These are phyloP conservation scores for Phyllostomus discolor DNA, from an alignment of 2,113 vertebrate genomes.

Conservation along the genomic window DNA sequence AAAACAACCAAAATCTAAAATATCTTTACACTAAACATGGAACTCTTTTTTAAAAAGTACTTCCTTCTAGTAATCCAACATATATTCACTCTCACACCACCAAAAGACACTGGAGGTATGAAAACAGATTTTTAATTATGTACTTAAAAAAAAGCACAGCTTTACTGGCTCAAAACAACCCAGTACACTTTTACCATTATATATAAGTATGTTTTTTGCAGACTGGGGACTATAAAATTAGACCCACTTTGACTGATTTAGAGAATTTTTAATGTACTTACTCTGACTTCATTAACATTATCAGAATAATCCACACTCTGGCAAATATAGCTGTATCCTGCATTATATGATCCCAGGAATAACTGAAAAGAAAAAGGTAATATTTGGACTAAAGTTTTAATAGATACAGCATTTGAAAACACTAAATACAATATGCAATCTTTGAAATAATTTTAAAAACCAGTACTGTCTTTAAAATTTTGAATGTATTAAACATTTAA, in stretches of 20 bases:
- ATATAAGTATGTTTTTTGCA: background rate
- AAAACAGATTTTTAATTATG: background rate
- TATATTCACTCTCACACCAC: background rate
- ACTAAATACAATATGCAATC: background rate
- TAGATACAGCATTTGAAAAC: slow-evolving; percentile 11
- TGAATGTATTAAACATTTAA: background rate
- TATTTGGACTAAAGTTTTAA: slow-evolving; percentile 52
- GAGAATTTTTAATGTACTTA: slow-evolving; percentile 80
- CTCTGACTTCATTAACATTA: slow-evolving; percentile 97
- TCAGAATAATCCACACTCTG: slow-evolving; percentile 96
- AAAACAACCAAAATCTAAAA: slow-evolving; percentile 9
- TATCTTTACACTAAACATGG: background rate
- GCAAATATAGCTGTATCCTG: slow-evolving; percentile 97
- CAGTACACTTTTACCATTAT: background rate
- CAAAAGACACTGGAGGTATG: background rate
- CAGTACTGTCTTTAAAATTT: slow-evolving; percentile 3
- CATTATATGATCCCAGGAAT: slow-evolving; percentile 92
- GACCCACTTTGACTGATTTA: background rate
- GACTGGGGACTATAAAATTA: background rate
- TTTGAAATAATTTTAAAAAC: slow-evolving; percentile 23
- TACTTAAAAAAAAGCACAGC: background rate
- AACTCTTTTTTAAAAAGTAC: background rate
- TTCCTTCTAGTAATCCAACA: background rate
- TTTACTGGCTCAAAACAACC: background rate
- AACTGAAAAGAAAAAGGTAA: slow-evolving; percentile 83